Percentiles rank a stretch among this genome's conserved stretches.
phyloP scores from a whole-genome alignment of 2,113 vertebrate species.

The Istiophorus platypterus region DNA sequence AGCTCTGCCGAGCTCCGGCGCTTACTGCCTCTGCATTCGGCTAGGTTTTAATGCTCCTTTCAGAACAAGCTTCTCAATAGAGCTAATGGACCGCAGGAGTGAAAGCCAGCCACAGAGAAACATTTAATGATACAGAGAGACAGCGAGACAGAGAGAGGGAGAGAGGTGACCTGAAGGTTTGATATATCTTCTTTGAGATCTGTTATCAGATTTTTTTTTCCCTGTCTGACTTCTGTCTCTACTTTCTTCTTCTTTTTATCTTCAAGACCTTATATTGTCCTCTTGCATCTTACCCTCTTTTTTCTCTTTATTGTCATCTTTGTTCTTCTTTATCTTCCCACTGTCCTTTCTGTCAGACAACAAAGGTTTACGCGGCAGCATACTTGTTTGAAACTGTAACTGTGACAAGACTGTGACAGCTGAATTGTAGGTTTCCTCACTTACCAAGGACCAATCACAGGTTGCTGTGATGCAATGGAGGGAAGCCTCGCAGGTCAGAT shows the following conservation, averaged over 20 bases:
- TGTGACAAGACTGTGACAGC: not conserved
- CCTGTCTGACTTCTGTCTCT: slow-evolving; percentile 7
- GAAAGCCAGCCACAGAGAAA: slow-evolving; percentile 35
- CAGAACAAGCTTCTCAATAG: slow-evolving; percentile 48
- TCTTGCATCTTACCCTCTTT: slow-evolving; percentile 4
- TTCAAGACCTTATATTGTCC: not conserved
- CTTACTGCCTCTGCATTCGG: slow-evolving; percentile 55
- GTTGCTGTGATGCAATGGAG: not conserved
- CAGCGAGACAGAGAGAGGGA: slow-evolving; percentile 4
- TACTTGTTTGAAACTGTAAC: not conserved
- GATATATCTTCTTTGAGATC: slow-evolving; percentile 2
- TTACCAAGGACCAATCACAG: too few relatives aligned
- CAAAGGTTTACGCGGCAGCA: not conserved
- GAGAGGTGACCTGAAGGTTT: slow-evolving; percentile 13
- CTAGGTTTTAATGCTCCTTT: slow-evolving; percentile 44
- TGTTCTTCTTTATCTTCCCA: not conserved
- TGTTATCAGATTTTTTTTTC: slow-evolving; percentile 41
- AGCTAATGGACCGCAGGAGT: slow-evolving; percentile 49
- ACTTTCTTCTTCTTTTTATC: slow-evolving; percentile 3
- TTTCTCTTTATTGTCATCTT: slow-evolving; percentile 14
- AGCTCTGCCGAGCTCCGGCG: slow-evolving; percentile 31
- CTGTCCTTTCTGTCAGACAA: not conserved
- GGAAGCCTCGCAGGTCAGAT: too few relatives aligned
- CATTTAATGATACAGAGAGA: slow-evolving; percentile 24
- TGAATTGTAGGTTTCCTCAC: not conserved